Evolutionary conservation across 2,113 vertebrate genomes (phyloP), one percentile per base, ranked within the genome.

Genomic region (Stigmatopora nigra): DNA sequence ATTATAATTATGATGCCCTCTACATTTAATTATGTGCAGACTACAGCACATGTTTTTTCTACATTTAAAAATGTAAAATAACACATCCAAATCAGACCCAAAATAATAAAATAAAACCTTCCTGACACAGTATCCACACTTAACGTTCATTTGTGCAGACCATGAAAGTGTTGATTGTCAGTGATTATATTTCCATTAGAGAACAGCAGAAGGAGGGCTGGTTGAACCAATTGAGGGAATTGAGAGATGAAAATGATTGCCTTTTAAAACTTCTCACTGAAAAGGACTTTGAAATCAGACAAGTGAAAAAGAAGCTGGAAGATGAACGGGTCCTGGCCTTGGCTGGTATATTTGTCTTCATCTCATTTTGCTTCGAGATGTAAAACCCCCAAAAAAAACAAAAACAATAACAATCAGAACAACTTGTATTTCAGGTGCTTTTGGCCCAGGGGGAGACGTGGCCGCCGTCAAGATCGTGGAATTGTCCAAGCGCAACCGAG

Each of bases 391-490:
- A 45, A 31, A 20, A 44, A 7, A 13, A 41, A 31, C 1, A 46
- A 45, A 31, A 20, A 44, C 14, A 13, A 41, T 41, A 41, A 41
- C 38, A 41, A 41, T 7, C 6, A 41, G 38, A 41, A 41, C 38
- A 41, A 41, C 10, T 20, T 8, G 7, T 36, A 68, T 46, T 68
- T 56, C 7, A 99, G 97, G 92, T 35, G 84, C 86, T 0, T 71
- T 90, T 0, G 93, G 92, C 2, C 36, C 94, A 44, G 77, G 92
- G 2, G 94, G 93, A 52, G 95, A 97, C 16, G 78, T 86, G 14
- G 93, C 93, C 0, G 95, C 95, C 63, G 87, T 91, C 52, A 98
- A 94, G 87, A 95, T 98, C 0, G 92, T 99, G 0, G 94, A 96
- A 67, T 71, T 99, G 78, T 94, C 95, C 62, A 98, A 93, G 78